Conservation (phyloP, 2,797 vertebrate genomes). For the Harpagifer antarcticus region DNA sequence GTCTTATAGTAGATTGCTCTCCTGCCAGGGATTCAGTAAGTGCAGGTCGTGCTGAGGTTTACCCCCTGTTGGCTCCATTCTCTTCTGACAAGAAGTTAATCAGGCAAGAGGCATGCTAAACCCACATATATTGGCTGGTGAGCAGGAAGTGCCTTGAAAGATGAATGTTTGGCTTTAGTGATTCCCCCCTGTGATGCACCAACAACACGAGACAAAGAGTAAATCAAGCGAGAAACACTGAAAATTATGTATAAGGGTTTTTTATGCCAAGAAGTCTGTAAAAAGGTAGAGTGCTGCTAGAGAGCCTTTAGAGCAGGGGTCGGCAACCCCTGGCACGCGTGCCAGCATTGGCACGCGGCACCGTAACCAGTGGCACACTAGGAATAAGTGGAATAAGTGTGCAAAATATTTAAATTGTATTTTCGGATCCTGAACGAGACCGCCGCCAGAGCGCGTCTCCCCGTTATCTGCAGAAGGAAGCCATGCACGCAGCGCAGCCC, state of each 20-base stretch:
- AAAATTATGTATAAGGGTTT: conserved; percentile 22
- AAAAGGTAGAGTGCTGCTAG: conserved; percentile 5
- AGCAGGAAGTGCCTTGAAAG: conserved; percentile 52
- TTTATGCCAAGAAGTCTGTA: conserved; percentile 29
- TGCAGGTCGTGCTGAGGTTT: conserved; percentile 24
- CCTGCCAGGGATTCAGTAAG: conserved; percentile 9
- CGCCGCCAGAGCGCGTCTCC: no score
- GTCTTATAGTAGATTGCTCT: conserved; percentile 38
- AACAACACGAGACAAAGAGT: conserved; percentile 31
- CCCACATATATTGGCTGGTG: conserved; percentile 23
- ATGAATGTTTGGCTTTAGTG: conserved; percentile 55
- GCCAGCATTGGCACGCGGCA: no score
- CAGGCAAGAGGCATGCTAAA: conserved; percentile 28
- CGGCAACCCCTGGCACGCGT: no score
- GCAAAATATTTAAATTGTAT: no score
- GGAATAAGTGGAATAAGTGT: no score
- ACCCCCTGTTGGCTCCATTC: conserved; percentile 28
- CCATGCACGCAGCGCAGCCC: no score
- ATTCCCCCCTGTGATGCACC: conserved; percentile 15
- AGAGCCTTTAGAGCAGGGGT: background rate
- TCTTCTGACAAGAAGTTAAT: conserved; percentile 41
- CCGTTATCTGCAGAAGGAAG: no score
- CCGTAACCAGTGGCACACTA: no score
- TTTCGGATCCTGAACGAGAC: no score
- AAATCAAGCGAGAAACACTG: conserved; percentile 34